phyloP scores from a whole-genome alignment of 2,888 invertebrate species.

The Acholoe squamosa region DNA sequence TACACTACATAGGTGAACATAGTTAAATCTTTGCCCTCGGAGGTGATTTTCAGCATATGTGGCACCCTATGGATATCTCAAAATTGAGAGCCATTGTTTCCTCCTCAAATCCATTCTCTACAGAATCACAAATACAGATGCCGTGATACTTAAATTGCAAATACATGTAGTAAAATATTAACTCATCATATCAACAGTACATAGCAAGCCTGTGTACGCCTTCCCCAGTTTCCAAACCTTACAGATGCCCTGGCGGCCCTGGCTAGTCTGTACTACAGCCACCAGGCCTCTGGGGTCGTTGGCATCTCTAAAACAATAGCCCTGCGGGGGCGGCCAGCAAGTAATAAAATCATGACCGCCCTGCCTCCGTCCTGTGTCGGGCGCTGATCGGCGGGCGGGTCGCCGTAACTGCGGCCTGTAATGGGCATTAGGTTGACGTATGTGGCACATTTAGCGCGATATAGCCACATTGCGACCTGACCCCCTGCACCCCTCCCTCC shows the following conservation, averaged over 20 bases:
- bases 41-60: too few relatives aligned
- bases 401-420: conserved; percentile 26
- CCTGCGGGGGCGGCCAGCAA: conserved; percentile 24
- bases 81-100: too few relatives aligned
- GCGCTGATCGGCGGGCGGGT: neutral
- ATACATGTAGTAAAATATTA: neutral
- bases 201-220: neutral
- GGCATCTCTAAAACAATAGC: conserved; percentile 56
- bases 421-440: conserved; percentile 56
- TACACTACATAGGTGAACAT: too few relatives aligned
- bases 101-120: too few relatives aligned
- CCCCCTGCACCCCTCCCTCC: conserved; percentile 24
- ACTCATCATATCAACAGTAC: neutral
- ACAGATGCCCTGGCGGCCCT: too few relatives aligned
- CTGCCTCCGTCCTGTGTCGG: neutral
- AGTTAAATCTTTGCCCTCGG: too few relatives aligned
- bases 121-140: too few relatives aligned
- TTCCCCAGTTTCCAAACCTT: too few relatives aligned
- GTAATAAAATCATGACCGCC: conserved; percentile 22
- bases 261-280: neutral
- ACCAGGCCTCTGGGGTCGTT: neutral
- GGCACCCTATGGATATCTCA: too few relatives aligned
- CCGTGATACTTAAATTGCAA: too few relatives aligned
- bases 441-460: conserved; percentile 25
- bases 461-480: conserved; percentile 36